Evolutionary conservation across 2,113 vertebrate species (phyloP).

Genomic region (Cromileptes altivelis): DNA sequence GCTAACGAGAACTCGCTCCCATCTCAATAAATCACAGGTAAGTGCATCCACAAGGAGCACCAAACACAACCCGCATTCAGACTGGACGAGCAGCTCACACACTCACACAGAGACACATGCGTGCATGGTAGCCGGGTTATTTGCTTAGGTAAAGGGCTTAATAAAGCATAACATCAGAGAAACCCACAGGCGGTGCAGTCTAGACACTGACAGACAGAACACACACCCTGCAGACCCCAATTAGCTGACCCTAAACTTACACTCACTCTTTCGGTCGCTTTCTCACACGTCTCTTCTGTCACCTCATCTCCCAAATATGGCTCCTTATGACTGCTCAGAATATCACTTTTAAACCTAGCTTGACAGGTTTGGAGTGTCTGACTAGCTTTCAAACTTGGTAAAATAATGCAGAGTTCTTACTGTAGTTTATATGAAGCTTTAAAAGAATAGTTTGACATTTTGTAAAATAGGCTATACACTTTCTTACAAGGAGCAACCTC

Average conservation of each 20-base stretch:
- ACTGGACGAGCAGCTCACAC: neutral
- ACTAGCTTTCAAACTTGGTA: neutral
- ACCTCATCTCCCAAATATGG: conserved; percentile 45
- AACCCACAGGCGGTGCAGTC: conserved; percentile 63
- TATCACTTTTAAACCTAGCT: conserved; percentile 1
- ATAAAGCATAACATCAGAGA: conserved; percentile 72
- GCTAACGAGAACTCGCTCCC: conserved; percentile 68
- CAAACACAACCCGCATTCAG: conserved; percentile 11
- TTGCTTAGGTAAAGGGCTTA: conserved; percentile 59
- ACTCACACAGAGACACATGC: conserved; percentile 13
- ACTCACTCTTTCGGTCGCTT: conserved; percentile 21
- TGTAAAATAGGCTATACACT: too few relatives aligned
- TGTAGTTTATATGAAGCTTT: neutral
- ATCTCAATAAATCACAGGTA: conserved; percentile 73
- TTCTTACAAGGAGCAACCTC: too few relatives aligned
- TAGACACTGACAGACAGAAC: conserved; percentile 64
- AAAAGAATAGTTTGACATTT: neutral
- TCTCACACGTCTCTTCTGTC: conserved; percentile 34
- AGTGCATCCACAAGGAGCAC: conserved; percentile 18
- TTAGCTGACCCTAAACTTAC: conserved; percentile 63
- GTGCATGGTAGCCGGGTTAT: conserved; percentile 21
- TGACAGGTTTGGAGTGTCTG: neutral
- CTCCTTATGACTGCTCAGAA: neutral
- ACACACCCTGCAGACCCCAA: conserved; percentile 54
- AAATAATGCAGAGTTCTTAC: neutral